phyloP scores from a whole-genome alignment of 2,888 invertebrate species.

The Allophyes oxyacanthae region DNA sequence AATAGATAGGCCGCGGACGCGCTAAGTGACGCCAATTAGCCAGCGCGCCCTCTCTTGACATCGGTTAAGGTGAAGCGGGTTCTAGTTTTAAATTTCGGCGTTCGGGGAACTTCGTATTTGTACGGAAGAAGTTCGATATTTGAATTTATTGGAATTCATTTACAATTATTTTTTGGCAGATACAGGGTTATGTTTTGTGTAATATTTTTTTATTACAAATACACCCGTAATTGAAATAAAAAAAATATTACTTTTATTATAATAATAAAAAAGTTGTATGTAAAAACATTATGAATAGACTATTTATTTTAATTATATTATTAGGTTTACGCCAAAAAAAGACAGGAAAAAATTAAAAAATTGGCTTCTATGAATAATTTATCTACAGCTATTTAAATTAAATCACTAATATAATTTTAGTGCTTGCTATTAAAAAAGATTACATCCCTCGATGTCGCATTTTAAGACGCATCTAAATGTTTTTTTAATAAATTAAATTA shows the following conservation, averaged over 20 bases:
- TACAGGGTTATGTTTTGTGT: slow-evolving; percentile 14
- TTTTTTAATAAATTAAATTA: slow-evolving; percentile 34
- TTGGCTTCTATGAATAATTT: too few relatives aligned
- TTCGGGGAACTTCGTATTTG: slow-evolving; percentile 9
- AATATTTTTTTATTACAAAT: slow-evolving; percentile 1
- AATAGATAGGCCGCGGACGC: slow-evolving; percentile 71
- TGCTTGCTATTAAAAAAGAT: slow-evolving; percentile 1
- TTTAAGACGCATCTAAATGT: slow-evolving; percentile 12
- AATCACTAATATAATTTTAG: background rate
- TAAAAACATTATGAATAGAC: too few relatives aligned
- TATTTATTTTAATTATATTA: too few relatives aligned
- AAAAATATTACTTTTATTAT: too few relatives aligned
- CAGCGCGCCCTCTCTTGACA: slow-evolving; percentile 64
- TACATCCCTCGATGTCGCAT: slow-evolving; percentile 3
- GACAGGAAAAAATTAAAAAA: too few relatives aligned
- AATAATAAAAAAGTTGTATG: too few relatives aligned
- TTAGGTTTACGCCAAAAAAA: too few relatives aligned
- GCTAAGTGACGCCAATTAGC: slow-evolving; percentile 76
- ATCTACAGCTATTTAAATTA: slow-evolving; percentile 6
- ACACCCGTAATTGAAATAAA: too few relatives aligned
- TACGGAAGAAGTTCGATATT: slow-evolving; percentile 1
- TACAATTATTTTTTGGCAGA: slow-evolving; percentile 1
- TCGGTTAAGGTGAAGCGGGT: slow-evolving; percentile 55
- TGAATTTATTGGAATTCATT: slow-evolving; percentile 1
- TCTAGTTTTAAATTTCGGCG: slow-evolving; percentile 47